phyloP scores from a whole-genome alignment of 2,888 invertebrate species.

The Xanthorhoe spadicearia region DNA sequence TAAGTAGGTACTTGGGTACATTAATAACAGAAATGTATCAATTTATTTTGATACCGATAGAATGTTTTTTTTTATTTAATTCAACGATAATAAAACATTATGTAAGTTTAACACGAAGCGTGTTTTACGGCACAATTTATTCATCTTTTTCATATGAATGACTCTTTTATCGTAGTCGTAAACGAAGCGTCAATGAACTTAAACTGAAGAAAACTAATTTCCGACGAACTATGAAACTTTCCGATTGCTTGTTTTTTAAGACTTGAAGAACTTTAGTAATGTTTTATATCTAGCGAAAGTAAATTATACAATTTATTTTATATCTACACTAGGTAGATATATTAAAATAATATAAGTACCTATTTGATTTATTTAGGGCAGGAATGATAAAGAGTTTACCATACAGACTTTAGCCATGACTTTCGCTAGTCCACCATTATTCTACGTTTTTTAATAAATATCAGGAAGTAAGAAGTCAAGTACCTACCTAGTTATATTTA shows the following conservation, averaged over 20 bases:
- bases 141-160: constrained; percentile 33
- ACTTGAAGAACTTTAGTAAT: not conserved
- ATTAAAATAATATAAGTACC: no score
- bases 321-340: no score
- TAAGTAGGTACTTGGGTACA: no score
- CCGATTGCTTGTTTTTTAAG: not conserved
- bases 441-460: no score
- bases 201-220: constrained; percentile 16
- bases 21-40: not conserved
- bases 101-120: constrained; percentile 29
- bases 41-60: not conserved
- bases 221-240: constrained; percentile 16
- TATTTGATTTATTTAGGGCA: no score
- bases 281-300: not conserved
- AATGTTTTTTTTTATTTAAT: no score
- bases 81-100: constrained; percentile 26
- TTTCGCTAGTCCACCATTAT: no score
- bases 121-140: constrained; percentile 37
- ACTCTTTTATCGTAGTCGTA: constrained; percentile 29
- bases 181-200: constrained; percentile 32
- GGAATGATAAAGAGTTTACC: no score
- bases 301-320: no score
- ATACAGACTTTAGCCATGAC: no score
- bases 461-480: no score
- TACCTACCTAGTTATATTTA: no score